Conservation (phyloP, 2,113 vertebrate species). For the Pseudonaja textilis region DNA sequence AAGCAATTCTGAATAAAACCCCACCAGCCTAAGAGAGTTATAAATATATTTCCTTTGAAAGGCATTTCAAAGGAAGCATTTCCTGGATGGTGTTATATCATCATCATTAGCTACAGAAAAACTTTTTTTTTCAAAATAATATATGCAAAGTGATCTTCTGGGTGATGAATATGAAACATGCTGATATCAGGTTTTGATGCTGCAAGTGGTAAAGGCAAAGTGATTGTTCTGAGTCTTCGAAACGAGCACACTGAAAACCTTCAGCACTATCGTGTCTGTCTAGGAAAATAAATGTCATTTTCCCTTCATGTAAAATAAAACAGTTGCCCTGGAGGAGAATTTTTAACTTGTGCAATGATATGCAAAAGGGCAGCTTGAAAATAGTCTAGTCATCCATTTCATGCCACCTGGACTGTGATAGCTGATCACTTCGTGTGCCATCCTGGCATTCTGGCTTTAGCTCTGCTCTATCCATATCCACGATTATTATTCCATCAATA, state of each 20-base stretch:
- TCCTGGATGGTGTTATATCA: not conserved
- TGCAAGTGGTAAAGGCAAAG: not conserved
- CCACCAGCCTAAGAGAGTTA: not conserved
- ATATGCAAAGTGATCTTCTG: not conserved
- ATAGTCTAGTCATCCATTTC: not conserved
- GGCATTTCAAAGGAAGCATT: not conserved
- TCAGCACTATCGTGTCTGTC: not conserved
- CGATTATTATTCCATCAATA: slow-evolving; percentile 1
- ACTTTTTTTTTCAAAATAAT: not conserved
- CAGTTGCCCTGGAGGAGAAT: not conserved
- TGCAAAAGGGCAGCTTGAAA: not conserved
- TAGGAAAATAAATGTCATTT: not conserved
- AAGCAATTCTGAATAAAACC: not conserved
- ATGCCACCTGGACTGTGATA: not conserved
- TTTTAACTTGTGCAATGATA: not conserved
- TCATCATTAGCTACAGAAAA: not conserved
- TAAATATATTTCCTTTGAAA: not conserved
- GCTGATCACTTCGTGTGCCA: not conserved
- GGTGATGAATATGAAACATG: not conserved
- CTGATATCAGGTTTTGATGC: not conserved
- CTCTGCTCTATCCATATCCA: not conserved
- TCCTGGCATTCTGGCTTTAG: not conserved
- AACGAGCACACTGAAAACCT: not conserved
- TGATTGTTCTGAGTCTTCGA: not conserved
- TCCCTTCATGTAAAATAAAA: not conserved